Base-by-base conservation (phyloP, 2,113 vertebrate species). In the Laticauda colubrina region DNA sequence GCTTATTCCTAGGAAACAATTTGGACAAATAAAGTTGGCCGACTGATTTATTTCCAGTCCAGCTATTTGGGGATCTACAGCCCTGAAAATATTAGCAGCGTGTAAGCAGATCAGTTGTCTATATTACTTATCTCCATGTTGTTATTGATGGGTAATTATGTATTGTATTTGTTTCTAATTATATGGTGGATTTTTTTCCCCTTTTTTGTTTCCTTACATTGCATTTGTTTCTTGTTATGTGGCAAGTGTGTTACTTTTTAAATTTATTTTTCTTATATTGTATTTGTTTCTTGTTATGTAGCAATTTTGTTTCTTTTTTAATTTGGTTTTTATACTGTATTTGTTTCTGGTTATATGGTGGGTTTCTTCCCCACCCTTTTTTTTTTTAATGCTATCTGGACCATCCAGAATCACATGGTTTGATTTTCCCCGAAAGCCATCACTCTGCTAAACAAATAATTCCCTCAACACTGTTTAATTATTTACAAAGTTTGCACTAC, bases 291-390 rank as follows among this genome's bases (percentile, higher is more conserved):
- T 69, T 69, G 64, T 34, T 34, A 69, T 5, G 26, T 69, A 6
- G 64, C 14, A 69, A 34, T 0, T 69, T 15, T 69, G 29, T 15
- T 69, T 0, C 64, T n/a, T 69, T 69, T 69, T 69, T n/a, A 9
- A 15, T 69, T n/a, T 29, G 3, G 1, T 29, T 69, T n/a, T 69
- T 15, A n/a, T n/a, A 14, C 12, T 69, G 12, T 34, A 18, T 69
- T 34, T 69, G 29, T 69, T 69, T 64, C 61, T 64, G 29, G 15
- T 75, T 75, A 75, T 18, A 34, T 7, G 69, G 5, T 75, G 69
- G 6, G 4, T 5, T 1, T 18, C 8, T 3, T 1, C 2, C 26
- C 2, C 0, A 1, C 1, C 26, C 5, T 0, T 0, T 0, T 1
- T 3, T 34, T 18, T 8, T 75, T 81, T 18, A 5, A 39, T 69